phyloP scores from a whole-genome alignment of 1,140 invertebrate genomes.

The Papilio xuthus region DNA sequence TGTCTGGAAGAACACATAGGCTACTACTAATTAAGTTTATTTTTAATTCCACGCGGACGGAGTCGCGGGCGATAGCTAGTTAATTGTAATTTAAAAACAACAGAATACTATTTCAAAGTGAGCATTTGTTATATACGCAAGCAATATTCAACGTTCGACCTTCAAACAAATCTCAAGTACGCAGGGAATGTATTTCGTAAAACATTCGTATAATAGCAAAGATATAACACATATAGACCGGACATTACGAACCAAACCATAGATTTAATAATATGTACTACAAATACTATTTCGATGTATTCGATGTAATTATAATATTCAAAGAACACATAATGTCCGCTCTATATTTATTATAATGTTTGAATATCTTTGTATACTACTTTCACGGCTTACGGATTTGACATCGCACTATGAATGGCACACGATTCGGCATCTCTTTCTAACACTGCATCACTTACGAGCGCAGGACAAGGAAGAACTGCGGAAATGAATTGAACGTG shows the following conservation, averaged over 20 bases:
- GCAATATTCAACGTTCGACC: constrained; percentile 21
- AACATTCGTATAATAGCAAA: background rate
- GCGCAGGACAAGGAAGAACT: constrained; percentile 57
- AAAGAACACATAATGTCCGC: too few relatives aligned
- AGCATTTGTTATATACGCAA: background rate
- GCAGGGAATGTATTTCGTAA: constrained; percentile 24
- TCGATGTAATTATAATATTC: too few relatives aligned
- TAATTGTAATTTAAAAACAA: background rate
- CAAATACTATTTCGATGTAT: too few relatives aligned
- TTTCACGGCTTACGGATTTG: constrained; percentile 28
- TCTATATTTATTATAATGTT: too few relatives aligned
- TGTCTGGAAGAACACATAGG: too few relatives aligned
- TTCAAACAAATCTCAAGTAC: constrained; percentile 33
- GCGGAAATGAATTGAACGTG: constrained; percentile 74
- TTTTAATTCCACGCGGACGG: too few relatives aligned
- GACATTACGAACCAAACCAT: too few relatives aligned
- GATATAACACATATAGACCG: background rate
- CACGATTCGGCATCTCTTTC: background rate
- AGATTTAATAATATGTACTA: too few relatives aligned
- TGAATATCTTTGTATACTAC: constrained; percentile 1
- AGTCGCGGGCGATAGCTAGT: background rate
- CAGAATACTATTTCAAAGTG: background rate
- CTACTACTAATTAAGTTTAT: too few relatives aligned
- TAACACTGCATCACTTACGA: background rate
- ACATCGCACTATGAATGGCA: constrained; percentile 31